phyloP scores from a whole-genome alignment of 2,888 invertebrate species.

The Hypsopygia costalis region DNA sequence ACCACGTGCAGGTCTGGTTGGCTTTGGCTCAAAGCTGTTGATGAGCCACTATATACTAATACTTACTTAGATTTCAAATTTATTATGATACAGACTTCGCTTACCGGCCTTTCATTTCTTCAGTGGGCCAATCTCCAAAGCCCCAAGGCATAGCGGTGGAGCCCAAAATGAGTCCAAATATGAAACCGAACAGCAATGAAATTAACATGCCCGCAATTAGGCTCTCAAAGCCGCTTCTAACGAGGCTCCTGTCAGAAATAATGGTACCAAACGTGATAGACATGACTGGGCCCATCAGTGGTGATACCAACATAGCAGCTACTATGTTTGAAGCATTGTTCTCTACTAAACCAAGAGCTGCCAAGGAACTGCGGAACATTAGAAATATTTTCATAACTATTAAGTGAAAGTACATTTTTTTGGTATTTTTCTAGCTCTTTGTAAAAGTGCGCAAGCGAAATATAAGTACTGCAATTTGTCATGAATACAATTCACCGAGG shows the following conservation, averaged over 20 bases:
- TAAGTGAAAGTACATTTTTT: too few species aligned
- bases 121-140: constrained; percentile 87
- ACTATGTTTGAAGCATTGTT: constrained; percentile 91
- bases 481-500: too few species aligned
- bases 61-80: too few species aligned
- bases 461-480: too few species aligned
- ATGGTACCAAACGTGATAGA: constrained; percentile 92
- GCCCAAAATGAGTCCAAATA: constrained; percentile 87
- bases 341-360: constrained; percentile 90
- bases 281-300: constrained; percentile 92
- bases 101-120: constrained; percentile 89
- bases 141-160: constrained; percentile 89
- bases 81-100: too few species aligned
- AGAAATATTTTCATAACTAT: too few species aligned
- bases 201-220: constrained; percentile 85
- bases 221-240: constrained; percentile 85
- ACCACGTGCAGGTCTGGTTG: too few species aligned
- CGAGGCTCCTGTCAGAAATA: constrained; percentile 85
- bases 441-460: too few species aligned
- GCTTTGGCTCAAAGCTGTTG: too few species aligned
- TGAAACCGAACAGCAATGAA: constrained; percentile 89
- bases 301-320: constrained; percentile 88
- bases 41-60: too few species aligned
- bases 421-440: too few species aligned
- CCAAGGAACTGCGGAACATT: constrained; percentile 83